Percentiles rank a stretch among this genome's conserved stretches.
Conservation (phyloP, 2,113 vertebrate genomes). For the Gracilinanus agilis region DNA sequence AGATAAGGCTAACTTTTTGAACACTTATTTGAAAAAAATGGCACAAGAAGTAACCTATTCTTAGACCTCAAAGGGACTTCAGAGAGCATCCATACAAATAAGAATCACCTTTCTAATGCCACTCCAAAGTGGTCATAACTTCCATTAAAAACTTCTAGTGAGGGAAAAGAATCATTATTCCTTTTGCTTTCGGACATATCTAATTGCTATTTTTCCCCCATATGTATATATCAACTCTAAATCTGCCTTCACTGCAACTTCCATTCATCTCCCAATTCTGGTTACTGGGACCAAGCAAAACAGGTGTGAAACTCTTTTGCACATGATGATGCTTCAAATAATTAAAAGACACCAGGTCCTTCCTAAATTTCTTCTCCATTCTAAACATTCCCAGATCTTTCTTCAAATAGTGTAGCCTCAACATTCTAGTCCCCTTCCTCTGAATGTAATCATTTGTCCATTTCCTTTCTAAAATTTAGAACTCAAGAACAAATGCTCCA, state of each 20-base stretch:
- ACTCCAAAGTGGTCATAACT: not conserved
- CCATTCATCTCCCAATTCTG: not conserved
- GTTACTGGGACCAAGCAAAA: not conserved
- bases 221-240: not conserved
- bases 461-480: not conserved
- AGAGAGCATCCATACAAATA: not conserved
- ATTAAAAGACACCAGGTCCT: not conserved
- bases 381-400: not conserved
- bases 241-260: not conserved
- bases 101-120: not conserved
- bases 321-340: not conserved
- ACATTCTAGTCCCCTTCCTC: no score
- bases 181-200: not conserved
- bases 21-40: not conserved
- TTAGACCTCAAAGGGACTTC: not conserved
- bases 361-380: not conserved
- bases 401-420: not conserved
- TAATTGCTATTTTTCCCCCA: not conserved
- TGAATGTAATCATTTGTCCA: not conserved
- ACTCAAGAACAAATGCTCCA: not conserved
- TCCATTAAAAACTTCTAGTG: not conserved
- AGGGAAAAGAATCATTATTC: not conserved
- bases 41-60: not conserved
- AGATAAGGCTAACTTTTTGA: not conserved
- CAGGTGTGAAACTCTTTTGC: not conserved